Evolutionary conservation across 2,888 invertebrate species (phyloP).

Genomic region (Lottia scabra): DNA sequence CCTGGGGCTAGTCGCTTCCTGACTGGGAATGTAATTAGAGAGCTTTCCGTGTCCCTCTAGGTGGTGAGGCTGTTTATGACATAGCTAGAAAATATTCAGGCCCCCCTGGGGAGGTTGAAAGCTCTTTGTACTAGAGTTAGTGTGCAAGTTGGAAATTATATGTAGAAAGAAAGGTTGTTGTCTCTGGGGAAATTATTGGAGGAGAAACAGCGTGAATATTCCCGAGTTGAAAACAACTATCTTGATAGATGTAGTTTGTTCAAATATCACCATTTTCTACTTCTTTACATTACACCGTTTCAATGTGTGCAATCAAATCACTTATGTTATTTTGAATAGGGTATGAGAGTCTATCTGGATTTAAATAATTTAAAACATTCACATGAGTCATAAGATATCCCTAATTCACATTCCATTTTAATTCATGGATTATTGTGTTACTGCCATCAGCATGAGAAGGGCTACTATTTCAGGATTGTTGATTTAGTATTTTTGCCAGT

Average conservation of each 20-base stretch:
- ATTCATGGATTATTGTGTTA: too few relatives aligned
- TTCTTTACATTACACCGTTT: too few relatives aligned
- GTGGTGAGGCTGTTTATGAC: slow-evolving; percentile 18
- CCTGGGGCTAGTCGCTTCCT: slow-evolving; percentile 5
- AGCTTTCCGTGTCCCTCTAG: slow-evolving; percentile 14
- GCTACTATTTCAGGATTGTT: too few relatives aligned
- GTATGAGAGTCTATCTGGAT: too few relatives aligned
- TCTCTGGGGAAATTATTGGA: slow-evolving; percentile 2
- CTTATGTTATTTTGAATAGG: too few relatives aligned
- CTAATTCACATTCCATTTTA: too few relatives aligned
- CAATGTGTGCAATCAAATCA: too few relatives aligned
- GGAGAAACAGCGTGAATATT: slow-evolving; percentile 4
- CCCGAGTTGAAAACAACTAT: background rate
- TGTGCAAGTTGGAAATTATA: slow-evolving; percentile 2
- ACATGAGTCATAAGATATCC: too few relatives aligned
- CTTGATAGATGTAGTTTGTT: background rate
- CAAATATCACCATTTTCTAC: background rate
- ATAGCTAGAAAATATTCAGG: background rate
- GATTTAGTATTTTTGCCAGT: too few relatives aligned
- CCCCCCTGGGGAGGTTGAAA: background rate
- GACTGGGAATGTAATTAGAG: slow-evolving; percentile 15
- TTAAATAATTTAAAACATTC: too few relatives aligned
- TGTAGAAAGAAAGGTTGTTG: background rate
- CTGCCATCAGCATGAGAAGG: too few relatives aligned
- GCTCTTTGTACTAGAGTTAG: background rate